Evolutionary conservation across 2,113 vertebrate genomes (phyloP), one percentile per base, ranked within the genome.

Genomic region (Lepisosteus osseus): DNA sequence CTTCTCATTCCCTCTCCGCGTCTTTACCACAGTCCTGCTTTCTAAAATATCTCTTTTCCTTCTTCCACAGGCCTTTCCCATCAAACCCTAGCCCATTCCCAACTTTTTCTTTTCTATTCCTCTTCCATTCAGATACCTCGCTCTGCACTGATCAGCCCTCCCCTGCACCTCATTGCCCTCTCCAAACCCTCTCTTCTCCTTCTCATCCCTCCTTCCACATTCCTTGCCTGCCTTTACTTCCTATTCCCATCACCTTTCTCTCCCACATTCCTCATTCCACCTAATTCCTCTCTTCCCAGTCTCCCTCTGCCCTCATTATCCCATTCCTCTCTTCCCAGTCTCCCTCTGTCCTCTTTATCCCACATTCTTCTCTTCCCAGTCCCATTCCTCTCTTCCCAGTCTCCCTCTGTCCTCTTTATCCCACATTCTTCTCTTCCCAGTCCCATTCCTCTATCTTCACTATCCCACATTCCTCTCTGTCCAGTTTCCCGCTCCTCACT

Each of bases 131-230:
- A 29, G 29, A 29, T 29, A 29, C 29, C 29, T 29, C 29, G 1
- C 29, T 29, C 29, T 29, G 29, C 29, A 29, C 29, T 29, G 29
- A 29, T 29, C 29, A 29, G 29, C 29, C 29, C 29, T 29, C 29
- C 29, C 29, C 29, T 29, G 29, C 29, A 29, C 29, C 29, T 29
- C 29, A 29, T 55, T 29, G 9, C 51, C 47, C 47, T 29, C 15
- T 51, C 45, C 45, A 51, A 51, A 54, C 6, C 65, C 69, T 61
- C 65, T 44, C 54, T 68, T 73, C 17, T 29, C 29, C 29, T 29
- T 29, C 29, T 29, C 29, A 29, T 29, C 29, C 29, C 2, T 29
- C 29, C 29, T 29, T 29, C 29, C 29, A 29, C 29, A 29, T 29
- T 29, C 29, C 29, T 29, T 29, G 29, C 29, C 29, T 6, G 11